Percentiles rank a stretch among this genome's conserved stretches.
Conservation (phyloP, 2,797 vertebrate genomes). For the Poeciliopsis infans region DNA sequence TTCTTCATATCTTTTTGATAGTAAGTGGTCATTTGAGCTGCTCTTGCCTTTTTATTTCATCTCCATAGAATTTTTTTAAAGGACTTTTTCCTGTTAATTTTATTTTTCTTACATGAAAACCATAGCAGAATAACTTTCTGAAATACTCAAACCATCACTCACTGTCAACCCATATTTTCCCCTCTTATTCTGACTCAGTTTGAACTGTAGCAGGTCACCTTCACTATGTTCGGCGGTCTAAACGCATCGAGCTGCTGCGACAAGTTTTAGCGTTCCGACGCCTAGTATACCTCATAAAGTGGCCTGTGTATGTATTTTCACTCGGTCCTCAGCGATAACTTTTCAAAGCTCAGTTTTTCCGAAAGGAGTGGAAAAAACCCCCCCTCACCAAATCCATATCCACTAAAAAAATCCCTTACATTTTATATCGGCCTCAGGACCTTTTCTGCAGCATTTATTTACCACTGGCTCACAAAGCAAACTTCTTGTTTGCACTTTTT, state of each 20-base stretch:
- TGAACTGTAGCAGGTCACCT: neutral
- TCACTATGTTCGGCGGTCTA: neutral
- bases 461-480: constrained; percentile 21
- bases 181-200: neutral
- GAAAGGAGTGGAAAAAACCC: no score
- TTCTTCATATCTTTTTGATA: neutral
- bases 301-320: neutral
- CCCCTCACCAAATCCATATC: neutral
- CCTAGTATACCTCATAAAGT: neutral
- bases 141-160: neutral
- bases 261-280: neutral
- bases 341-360: neutral
- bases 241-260: neutral
- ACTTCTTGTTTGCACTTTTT: constrained; percentile 49
- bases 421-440: constrained; percentile 16
- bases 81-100: neutral
- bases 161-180: neutral
- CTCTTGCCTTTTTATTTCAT: neutral
- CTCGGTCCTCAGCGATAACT: neutral
- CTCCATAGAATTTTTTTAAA: neutral
- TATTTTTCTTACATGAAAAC: neutral
- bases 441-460: constrained; percentile 42
- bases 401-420: neutral
- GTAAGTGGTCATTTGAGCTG: neutral
- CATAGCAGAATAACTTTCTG: neutral